phyloP scores from a whole-genome alignment of 2,888 invertebrate genomes.

The Cheilosia impressa region DNA sequence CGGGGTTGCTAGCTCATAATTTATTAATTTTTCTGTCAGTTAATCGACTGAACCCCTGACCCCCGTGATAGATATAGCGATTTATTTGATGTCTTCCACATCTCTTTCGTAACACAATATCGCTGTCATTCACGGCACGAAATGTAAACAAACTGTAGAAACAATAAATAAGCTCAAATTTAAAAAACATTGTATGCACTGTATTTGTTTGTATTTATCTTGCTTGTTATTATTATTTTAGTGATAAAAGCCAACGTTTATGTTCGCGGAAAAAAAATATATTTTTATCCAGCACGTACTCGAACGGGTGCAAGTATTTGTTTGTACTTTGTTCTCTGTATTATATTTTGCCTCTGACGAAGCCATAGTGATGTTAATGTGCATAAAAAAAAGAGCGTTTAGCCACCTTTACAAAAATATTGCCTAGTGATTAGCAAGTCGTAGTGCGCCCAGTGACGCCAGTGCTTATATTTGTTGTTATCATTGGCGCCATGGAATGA shows the following conservation, averaged over 20 bases:
- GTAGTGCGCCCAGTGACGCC: conserved; percentile 6
- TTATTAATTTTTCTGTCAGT: background rate
- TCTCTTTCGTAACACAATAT: conserved; percentile 1
- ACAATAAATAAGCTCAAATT: conserved; percentile 3
- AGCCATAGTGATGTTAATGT: conserved; percentile 19
- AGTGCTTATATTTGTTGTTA: conserved; percentile 3
- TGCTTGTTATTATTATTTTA: background rate
- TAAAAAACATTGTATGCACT: conserved; percentile 20
- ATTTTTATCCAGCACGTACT: background rate
- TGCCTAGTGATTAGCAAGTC: conserved; percentile 18
- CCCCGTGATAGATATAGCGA: conserved; percentile 26
- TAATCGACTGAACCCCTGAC: conserved; percentile 54
- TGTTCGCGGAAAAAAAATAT: background rate
- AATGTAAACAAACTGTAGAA: conserved; percentile 33
- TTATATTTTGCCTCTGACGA: conserved; percentile 10
- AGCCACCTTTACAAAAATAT: conserved; percentile 29
- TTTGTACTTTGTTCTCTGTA: conserved; percentile 10
- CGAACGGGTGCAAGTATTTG: background rate
- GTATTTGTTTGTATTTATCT: background rate
- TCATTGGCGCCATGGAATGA: conserved; percentile 61
- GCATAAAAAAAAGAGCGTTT: conserved; percentile 20
- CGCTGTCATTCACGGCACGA: conserved; percentile 28
- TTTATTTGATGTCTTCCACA: conserved; percentile 22
- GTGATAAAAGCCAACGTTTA: conserved; percentile 15
- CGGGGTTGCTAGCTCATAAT: conserved; percentile 18